These are phyloP conservation scores for Trogon melanurus DNA, from an alignment of 2,113 vertebrate genomes.

Conservation along the genomic window DNA sequence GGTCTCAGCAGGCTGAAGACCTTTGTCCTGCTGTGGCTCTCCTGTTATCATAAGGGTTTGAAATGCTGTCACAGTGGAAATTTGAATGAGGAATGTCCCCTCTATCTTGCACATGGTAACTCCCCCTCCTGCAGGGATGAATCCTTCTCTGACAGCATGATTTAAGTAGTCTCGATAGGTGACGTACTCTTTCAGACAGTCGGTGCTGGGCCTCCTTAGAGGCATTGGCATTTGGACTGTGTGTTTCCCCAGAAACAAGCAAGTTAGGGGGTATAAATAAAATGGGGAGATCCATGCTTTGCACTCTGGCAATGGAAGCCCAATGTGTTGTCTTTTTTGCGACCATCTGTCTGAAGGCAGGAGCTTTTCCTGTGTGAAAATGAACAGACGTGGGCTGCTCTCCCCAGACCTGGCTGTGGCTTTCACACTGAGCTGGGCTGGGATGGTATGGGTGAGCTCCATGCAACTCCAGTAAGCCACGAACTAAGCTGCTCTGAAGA, in stretches of 20 bases:
- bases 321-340: background rate
- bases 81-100: background rate
- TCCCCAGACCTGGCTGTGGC: background rate
- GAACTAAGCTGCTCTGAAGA: background rate
- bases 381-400: background rate
- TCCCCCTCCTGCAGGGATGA: background rate
- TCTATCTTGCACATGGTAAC: accelerated
- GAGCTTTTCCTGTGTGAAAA: background rate
- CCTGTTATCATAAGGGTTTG: background rate
- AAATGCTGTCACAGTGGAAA: background rate
- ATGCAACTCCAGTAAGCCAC: background rate
- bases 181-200: background rate
- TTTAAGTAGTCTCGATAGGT: background rate
- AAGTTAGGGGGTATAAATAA: background rate
- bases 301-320: background rate
- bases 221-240: background rate
- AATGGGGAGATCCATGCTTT: background rate
- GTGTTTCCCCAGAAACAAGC: background rate
- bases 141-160: background rate
- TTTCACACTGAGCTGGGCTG: background rate
- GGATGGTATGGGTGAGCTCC: background rate
- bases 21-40: background rate
- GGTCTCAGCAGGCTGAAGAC: background rate
- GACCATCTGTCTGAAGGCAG: background rate
- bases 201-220: background rate